Evolutionary conservation across 2,888 invertebrate genomes (phyloP).

Genomic region (Chydorus sphaericus): DNA sequence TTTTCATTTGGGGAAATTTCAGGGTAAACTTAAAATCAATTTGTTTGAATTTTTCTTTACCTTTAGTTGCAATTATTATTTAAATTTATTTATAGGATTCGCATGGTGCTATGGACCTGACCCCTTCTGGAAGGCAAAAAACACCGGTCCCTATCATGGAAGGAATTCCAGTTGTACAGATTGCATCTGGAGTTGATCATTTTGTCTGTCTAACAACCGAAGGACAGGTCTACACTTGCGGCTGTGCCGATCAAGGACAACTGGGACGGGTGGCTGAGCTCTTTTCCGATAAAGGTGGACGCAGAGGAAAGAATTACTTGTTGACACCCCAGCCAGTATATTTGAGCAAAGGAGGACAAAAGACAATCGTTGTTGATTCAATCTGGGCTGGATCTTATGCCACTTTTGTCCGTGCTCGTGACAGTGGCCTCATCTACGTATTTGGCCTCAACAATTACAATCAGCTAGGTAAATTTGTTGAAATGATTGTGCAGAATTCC

Average conservation of each 20-base stretch:
- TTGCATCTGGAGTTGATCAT: conserved; percentile 85
- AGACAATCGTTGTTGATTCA: conserved; percentile 46
- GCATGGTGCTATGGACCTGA: conserved; percentile 12
- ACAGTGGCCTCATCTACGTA: conserved; percentile 55
- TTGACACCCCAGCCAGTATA: conserved; percentile 44
- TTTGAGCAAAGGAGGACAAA: conserved; percentile 32
- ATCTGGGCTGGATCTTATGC: conserved; percentile 83
- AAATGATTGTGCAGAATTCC: no score
- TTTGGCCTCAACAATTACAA: conserved; percentile 90
- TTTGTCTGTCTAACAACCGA: conserved; percentile 58
- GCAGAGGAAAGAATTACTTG: conserved; percentile 37
- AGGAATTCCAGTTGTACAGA: conserved; percentile 49
- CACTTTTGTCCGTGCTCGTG: conserved; percentile 56
- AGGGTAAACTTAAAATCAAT: no score
- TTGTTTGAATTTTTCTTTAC: no score
- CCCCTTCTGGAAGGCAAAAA: conserved; percentile 7
- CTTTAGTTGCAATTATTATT: neutral
- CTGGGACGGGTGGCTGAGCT: conserved; percentile 70
- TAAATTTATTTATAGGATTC: conserved; percentile 9
- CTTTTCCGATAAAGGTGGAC: conserved; percentile 43
- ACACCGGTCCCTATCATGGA: conserved; percentile 37
- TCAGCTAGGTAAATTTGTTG: conserved; percentile 59
- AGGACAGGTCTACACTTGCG: conserved; percentile 63
- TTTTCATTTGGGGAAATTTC: conserved; percentile 90
- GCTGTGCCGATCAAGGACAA: conserved; percentile 90